These are phyloP conservation scores for Nowickia ferox DNA, from an alignment of 2,888 invertebrate genomes.

Conservation along the genomic window DNA sequence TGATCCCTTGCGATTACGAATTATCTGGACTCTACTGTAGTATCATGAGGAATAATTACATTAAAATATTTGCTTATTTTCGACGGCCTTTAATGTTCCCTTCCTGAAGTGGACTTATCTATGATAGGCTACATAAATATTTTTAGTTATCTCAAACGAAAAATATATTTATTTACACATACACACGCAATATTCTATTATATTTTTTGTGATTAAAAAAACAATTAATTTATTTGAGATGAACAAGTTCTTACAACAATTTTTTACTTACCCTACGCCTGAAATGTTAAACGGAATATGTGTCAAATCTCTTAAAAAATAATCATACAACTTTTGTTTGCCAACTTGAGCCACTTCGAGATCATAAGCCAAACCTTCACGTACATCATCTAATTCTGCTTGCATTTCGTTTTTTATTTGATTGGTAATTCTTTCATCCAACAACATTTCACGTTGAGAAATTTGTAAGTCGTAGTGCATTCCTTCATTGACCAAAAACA, in stretches of 20 bases:
- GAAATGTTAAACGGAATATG: slow-evolving; percentile 86
- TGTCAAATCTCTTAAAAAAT: slow-evolving; percentile 88
- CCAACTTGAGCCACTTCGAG: slow-evolving; percentile 88
- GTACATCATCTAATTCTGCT: slow-evolving; percentile 86
- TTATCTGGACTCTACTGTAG: too few relatives aligned
- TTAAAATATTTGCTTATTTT: too few relatives aligned
- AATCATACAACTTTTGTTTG: slow-evolving; percentile 86
- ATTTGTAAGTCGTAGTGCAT: slow-evolving; percentile 86
- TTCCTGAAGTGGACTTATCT: too few relatives aligned
- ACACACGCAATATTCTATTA: too few relatives aligned
- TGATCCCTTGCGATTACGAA: too few relatives aligned
- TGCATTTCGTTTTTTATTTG: slow-evolving; percentile 86
- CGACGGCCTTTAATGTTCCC: too few relatives aligned
- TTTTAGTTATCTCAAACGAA: too few relatives aligned
- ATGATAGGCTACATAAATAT: too few relatives aligned
- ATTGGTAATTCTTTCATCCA: slow-evolving; percentile 87
- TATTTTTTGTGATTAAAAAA: too few relatives aligned
- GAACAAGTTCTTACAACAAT: neutral
- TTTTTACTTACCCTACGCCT: slow-evolving; percentile 84
- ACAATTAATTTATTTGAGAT: too few relatives aligned
- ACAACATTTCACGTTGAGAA: slow-evolving; percentile 85
- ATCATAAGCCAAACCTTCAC: slow-evolving; percentile 87
- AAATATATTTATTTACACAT: too few relatives aligned
- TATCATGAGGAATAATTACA: too few relatives aligned
- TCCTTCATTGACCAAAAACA: slow-evolving; percentile 85